Evolutionary conservation across 1,140 invertebrate species (phyloP).

Genomic region (Drosophila simulans): DNA sequence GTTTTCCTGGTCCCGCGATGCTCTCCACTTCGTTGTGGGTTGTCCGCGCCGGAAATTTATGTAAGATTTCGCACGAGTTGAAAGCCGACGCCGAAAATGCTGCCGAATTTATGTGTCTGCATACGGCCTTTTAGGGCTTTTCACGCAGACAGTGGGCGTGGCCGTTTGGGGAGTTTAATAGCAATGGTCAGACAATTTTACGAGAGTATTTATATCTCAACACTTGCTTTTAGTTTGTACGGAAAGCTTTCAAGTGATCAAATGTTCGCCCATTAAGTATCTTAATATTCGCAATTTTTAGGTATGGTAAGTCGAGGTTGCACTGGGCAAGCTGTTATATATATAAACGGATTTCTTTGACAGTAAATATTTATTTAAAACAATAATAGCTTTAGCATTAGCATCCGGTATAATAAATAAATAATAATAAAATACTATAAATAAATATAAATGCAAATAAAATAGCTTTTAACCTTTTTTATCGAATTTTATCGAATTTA

Average conservation of each 20-base stretch:
- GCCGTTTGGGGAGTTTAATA: neutral
- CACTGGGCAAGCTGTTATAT: too few species aligned
- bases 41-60: constrained; percentile 59
- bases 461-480: too few species aligned
- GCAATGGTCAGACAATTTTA: constrained; percentile 11
- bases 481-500: too few species aligned
- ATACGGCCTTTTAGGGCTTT: constrained; percentile 26
- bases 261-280: neutral
- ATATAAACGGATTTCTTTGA: too few species aligned
- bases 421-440: too few species aligned
- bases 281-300: neutral
- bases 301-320: too few species aligned
- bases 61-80: constrained; percentile 51
- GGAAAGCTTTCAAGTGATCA: constrained; percentile 13
- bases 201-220: constrained; percentile 18
- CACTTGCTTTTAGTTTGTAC: constrained; percentile 9
- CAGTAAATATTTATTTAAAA: too few species aligned
- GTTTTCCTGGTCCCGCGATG: neutral
- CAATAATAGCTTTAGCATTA: too few species aligned
- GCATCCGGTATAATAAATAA: too few species aligned
- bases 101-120: constrained; percentile 49
- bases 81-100: constrained; percentile 15
- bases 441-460: too few species aligned
- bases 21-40: constrained; percentile 18
- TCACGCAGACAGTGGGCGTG: constrained; percentile 24